Conservation (phyloP, 2,113 vertebrate genomes). For the Mustela nigripes region DNA sequence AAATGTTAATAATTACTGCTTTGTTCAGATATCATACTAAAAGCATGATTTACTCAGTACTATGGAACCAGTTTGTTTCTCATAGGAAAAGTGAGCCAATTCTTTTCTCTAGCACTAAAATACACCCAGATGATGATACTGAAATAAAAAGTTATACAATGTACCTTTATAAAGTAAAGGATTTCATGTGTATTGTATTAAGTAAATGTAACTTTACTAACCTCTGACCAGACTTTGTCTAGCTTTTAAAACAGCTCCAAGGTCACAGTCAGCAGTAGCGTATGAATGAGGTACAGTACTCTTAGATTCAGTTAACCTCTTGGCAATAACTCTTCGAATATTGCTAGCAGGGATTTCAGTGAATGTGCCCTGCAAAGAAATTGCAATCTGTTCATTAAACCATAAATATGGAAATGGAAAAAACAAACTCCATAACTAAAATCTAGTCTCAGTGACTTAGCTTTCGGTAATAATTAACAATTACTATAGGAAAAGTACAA, state of each 20-base stretch:
- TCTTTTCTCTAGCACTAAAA: not conserved
- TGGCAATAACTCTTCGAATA: conserved; percentile 95
- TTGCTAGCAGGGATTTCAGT: conserved; percentile 96
- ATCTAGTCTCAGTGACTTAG: not conserved
- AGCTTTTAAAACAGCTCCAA: conserved; percentile 93
- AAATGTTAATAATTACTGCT: conserved; percentile 25
- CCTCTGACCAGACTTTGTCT: conserved; percentile 93
- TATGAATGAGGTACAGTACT: conserved; percentile 96
- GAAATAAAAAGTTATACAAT: conserved; percentile 13
- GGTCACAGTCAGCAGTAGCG: conserved; percentile 94
- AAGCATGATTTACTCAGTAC: conserved; percentile 38
- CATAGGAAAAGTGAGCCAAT: not conserved
- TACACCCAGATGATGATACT: not conserved
- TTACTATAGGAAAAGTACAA: conserved; percentile 22
- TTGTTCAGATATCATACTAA: not conserved
- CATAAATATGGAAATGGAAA: not conserved
- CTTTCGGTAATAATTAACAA: not conserved
- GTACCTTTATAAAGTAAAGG: conserved; percentile 8
- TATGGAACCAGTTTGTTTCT: not conserved
- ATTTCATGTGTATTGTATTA: not conserved
- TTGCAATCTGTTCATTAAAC: conserved; percentile 40
- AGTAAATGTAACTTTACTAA: conserved; percentile 82
- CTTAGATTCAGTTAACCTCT: conserved; percentile 96
- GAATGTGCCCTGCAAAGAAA: conserved; percentile 92
- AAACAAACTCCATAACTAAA: not conserved